These are phyloP conservation scores for Echinarachnius parma DNA, from an alignment of 53 echinoderm and acorn worm genomes.

Conservation along the genomic window DNA sequence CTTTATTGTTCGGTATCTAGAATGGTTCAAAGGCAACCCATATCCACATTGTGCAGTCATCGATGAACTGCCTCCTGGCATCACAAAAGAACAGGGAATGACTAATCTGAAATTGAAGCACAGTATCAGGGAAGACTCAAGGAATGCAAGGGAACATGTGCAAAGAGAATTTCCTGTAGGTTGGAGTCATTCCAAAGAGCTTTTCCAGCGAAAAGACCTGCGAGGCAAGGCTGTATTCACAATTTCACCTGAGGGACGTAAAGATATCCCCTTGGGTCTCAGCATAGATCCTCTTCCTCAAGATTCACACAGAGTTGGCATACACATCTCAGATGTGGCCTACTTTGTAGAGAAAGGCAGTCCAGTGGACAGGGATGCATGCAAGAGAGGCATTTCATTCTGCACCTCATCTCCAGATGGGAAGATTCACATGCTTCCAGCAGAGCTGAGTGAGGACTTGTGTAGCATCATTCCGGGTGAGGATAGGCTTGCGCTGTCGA, in stretches of 20 bases:
- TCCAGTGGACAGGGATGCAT: slow-evolving; percentile 64
- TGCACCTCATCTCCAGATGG: slow-evolving; percentile 47
- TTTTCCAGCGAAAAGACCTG: too few species aligned
- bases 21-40: slow-evolving; percentile 57
- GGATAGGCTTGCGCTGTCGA: slow-evolving; percentile 68
- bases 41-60: slow-evolving; percentile 80
- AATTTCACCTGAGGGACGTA: slow-evolving; percentile 62
- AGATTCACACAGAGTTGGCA: slow-evolving; percentile 51
- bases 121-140: slow-evolving; percentile 66
- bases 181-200: too few species aligned
- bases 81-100: slow-evolving; percentile 48
- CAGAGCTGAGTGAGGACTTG: slow-evolving; percentile 55
- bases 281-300: slow-evolving; percentile 52
- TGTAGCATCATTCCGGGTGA: slow-evolving; percentile 70
- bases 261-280: slow-evolving; percentile 73
- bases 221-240: slow-evolving; percentile 66
- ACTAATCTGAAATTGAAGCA: slow-evolving; percentile 63
- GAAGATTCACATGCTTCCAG: slow-evolving; percentile 72
- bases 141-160: slow-evolving; percentile 4
- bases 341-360: slow-evolving; percentile 64
- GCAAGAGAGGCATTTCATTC: slow-evolving; percentile 70
- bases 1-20: slow-evolving; percentile 75
- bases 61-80: slow-evolving; percentile 62
- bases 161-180: slow-evolving; percentile 35
- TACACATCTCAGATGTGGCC: slow-evolving; percentile 88